Evolutionary conservation across 2,888 invertebrate genomes (phyloP).

Genomic region (Lochmaea crataegi): DNA sequence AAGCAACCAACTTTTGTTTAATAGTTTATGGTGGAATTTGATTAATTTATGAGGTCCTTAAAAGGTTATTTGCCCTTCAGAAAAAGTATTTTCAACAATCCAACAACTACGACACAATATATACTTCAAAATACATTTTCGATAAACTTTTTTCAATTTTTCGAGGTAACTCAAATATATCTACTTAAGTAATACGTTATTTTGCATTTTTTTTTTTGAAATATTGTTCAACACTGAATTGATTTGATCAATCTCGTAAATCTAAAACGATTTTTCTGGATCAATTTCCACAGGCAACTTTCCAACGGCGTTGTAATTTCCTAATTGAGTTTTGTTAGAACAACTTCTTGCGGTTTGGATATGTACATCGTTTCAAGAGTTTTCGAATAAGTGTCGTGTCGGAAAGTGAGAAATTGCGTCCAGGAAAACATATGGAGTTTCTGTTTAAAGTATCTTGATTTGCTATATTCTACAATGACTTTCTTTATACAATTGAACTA

Average conservation of each 20-base stretch:
- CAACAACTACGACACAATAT: constrained; percentile 27
- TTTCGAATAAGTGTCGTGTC: constrained; percentile 12
- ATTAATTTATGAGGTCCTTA: too few species aligned
- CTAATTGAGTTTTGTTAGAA: not conserved
- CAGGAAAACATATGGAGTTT: constrained; percentile 25
- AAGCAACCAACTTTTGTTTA: too few species aligned
- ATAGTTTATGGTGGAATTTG: too few species aligned
- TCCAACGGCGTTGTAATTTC: not conserved
- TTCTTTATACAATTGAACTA: constrained; percentile 50
- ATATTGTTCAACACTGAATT: constrained; percentile 55
- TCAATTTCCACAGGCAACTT: not conserved
- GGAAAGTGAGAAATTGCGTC: not conserved
- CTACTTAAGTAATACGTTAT: constrained; percentile 58
- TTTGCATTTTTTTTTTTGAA: constrained; percentile 40
- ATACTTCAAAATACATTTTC: constrained; percentile 54
- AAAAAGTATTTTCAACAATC: constrained; percentile 2
- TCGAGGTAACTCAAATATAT: constrained; percentile 57
- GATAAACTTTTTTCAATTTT: constrained; percentile 42
- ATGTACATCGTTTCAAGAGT: not conserved
- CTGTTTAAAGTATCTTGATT: constrained; percentile 31
- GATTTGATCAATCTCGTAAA: constrained; percentile 35
- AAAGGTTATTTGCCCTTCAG: too few species aligned
- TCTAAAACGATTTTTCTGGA: constrained; percentile 23
- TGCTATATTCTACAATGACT: constrained; percentile 37
- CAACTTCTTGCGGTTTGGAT: not conserved